These are phyloP conservation scores for Sander lucioperca DNA, from an alignment of 2,113 vertebrate genomes.

Conservation along the genomic window DNA sequence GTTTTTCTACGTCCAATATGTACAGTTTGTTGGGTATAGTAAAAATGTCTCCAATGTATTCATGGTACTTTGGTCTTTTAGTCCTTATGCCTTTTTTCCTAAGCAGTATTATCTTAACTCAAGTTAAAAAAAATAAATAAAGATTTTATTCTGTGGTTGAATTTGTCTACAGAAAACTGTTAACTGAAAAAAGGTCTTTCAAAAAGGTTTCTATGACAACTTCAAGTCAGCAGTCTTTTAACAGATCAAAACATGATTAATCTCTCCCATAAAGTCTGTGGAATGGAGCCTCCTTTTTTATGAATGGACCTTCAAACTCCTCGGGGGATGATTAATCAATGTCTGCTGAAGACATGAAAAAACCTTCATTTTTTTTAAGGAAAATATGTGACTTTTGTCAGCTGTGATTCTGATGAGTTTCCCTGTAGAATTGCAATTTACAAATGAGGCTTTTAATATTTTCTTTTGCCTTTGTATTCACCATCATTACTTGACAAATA, in stretches of 20 bases:
- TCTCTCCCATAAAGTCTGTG: conserved; percentile 61
- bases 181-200: conserved; percentile 36
- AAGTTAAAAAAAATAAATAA: conserved; percentile 12
- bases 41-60: not conserved
- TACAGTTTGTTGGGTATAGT: not conserved
- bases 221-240: conserved; percentile 73
- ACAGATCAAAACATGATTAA: conserved; percentile 79
- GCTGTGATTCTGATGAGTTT: conserved; percentile 53
- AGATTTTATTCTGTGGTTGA: conserved; percentile 5
- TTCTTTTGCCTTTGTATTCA: conserved; percentile 35
- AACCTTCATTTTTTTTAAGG: conserved; percentile 37
- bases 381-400: conserved; percentile 50
- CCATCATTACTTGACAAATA: conserved; percentile 25
- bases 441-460: not conserved
- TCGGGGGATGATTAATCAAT: conserved; percentile 73
- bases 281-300: conserved; percentile 56
- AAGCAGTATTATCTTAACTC: conserved; percentile 1
- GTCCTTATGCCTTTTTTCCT: not conserved
- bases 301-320: conserved; percentile 70
- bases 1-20: not conserved
- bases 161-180: conserved; percentile 41
- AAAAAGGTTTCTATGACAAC: conserved; percentile 70
- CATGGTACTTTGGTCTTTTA: not conserved
- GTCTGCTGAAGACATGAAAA: conserved; percentile 40
- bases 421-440: conserved; percentile 35